Evolutionary conservation across 2,888 invertebrate genomes (phyloP).

Genomic region (Microctonus hyperodae): DNA sequence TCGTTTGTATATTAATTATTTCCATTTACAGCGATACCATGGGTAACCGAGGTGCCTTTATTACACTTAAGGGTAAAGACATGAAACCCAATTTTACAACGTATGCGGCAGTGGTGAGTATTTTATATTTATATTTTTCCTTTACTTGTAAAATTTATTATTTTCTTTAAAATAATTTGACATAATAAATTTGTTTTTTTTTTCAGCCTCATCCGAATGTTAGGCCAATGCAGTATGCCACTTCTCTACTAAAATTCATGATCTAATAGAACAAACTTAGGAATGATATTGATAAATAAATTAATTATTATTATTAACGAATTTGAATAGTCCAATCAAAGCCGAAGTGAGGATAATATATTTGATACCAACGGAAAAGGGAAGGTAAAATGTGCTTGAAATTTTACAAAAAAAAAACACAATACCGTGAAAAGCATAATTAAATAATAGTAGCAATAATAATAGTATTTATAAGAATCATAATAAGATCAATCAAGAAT

Average conservation of each 20-base stretch:
- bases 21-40: constrained; percentile 86
- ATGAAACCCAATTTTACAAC: constrained; percentile 90
- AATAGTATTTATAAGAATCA: background rate
- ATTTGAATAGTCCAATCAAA: constrained; percentile 53
- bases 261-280: constrained; percentile 66
- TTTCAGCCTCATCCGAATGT: constrained; percentile 96
- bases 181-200: constrained; percentile 49
- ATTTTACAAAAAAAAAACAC: constrained; percentile 46
- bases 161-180: too few relatives aligned
- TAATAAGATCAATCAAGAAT: constrained; percentile 11
- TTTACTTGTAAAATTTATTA: too few relatives aligned
- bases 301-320: constrained; percentile 18
- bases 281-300: constrained; percentile 35
- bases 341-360: constrained; percentile 58
- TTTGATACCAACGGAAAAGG: constrained; percentile 54
- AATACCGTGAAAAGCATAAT: constrained; percentile 42
- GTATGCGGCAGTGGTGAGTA: constrained; percentile 93
- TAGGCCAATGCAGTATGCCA: constrained; percentile 97
- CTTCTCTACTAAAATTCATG: constrained; percentile 80
- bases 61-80: constrained; percentile 90
- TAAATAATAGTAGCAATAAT: constrained; percentile 3
- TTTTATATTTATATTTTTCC: constrained; percentile 18
- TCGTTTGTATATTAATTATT: background rate
- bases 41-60: constrained; percentile 98
- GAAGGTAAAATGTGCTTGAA: constrained; percentile 29